A percentile compares a stretch with the other conserved stretches of the same genome.
These are phyloP conservation scores for Siniperca knerii DNA, from an alignment of 2,113 vertebrate genomes.

Conservation along the genomic window DNA sequence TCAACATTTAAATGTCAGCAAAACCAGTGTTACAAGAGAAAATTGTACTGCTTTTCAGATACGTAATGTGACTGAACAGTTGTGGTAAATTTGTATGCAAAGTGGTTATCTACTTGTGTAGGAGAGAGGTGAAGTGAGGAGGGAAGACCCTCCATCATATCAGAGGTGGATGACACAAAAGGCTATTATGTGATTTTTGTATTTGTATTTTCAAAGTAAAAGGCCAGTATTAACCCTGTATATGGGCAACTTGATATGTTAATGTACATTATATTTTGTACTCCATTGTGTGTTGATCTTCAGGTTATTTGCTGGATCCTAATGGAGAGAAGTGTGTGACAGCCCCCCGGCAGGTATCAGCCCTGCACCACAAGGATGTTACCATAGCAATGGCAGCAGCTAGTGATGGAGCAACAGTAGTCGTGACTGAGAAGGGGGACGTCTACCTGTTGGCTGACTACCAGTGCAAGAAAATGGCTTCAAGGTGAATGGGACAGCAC, in stretches of 20 bases:
- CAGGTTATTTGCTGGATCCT: slow-evolving; percentile 94
- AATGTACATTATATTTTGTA: background rate
- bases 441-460: slow-evolving; percentile 95
- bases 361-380: slow-evolving; percentile 93
- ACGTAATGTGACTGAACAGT: background rate
- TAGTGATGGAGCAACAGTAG: slow-evolving; percentile 95
- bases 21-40: background rate
- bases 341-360: slow-evolving; percentile 93
- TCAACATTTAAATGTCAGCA: slow-evolving; percentile 6
- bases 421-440: slow-evolving; percentile 93
- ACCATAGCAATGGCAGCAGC: slow-evolving; percentile 90
- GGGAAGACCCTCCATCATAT: background rate
- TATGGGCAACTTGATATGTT: background rate
- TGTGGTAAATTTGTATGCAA: background rate
- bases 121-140: background rate
- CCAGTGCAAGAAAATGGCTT: slow-evolving; percentile 98
- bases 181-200: background rate
- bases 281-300: slow-evolving; percentile 22
- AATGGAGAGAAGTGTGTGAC: slow-evolving; percentile 94
- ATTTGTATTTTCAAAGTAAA: background rate
- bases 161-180: background rate
- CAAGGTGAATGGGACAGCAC: slow-evolving; percentile 85
- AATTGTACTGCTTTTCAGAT: slow-evolving; percentile 6
- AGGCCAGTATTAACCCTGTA: background rate
- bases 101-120: background rate